Evolutionary conservation across 2,113 vertebrate genomes (phyloP), one percentile per base, ranked within the genome.

Genomic region (Odontesthes bonariensis): DNA sequence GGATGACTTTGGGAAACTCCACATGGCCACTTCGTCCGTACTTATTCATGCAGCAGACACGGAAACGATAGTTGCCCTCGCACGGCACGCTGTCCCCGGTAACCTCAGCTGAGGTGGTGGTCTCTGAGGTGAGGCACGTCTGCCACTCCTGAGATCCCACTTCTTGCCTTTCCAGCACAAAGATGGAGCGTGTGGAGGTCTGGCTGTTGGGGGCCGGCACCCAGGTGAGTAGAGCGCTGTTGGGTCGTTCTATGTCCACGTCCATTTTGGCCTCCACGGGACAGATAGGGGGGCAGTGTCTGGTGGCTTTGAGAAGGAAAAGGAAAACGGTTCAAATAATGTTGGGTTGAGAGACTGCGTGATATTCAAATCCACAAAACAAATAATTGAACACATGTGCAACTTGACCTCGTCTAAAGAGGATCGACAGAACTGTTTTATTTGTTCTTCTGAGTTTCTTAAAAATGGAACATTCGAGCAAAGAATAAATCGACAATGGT

Each of bases 61-160:
- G 95, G 91, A 98, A 98, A 52, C 94, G 88, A 89, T 97, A 98
- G 90, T 96, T 79, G 0, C 95, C 96, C 80, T 98, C 96, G 0
- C 88, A 82, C 0, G 95, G 95, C 63, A 98, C 93, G 0, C 90
- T 95, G 84, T 97, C 95, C 0, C 96, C 94, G 0, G 86, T 85
- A 67, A 98, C 90, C 81, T 96, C 95, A 22, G 95, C 94, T 0
- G 88, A 89, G 11, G 95, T 93, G 0, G 92, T 90, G 1, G 88
- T 90, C 72, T 97, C 96, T 0, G 96, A 95, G 79, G 95, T 94
- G 1, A 97, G 93, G 81, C 96, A 97, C 85, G 95, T 96, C 79
- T 96, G 91, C 97, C 97, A 98, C 75, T 96, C 95, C 8, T 95
- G 94, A 0, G 94, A 72, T 12, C 95, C 94, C 1, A 93, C 93